phyloP scores from a whole-genome alignment of 2,888 invertebrate genomes.

The Plagodis dolabraria region DNA sequence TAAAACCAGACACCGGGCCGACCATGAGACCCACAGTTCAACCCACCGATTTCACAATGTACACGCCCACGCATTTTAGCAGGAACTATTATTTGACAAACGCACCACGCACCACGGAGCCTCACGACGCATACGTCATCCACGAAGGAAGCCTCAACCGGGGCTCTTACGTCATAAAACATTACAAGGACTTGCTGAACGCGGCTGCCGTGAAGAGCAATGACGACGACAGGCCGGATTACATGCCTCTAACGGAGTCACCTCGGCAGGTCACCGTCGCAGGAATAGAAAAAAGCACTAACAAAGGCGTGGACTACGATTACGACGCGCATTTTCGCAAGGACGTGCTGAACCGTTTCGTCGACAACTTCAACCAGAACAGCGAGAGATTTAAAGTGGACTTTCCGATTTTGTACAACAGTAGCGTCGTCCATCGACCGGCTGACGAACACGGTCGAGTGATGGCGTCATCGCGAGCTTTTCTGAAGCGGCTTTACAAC shows the following conservation, averaged over 20 bases:
- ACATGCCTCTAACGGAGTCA: conserved; percentile 42
- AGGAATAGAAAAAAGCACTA: conserved; percentile 39
- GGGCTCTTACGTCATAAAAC: conserved; percentile 66
- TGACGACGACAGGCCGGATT: conserved; percentile 53
- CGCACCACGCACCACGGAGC: conserved; percentile 35
- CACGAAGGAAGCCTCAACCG: conserved; percentile 56
- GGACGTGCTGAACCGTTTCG: conserved; percentile 64
- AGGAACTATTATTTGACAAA: conserved; percentile 45
- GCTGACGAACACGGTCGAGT: conserved; percentile 46
- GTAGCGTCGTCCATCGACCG: conserved; percentile 61
- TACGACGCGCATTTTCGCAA: conserved; percentile 64
- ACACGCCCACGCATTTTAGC: conserved; percentile 26
- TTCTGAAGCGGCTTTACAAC: conserved; percentile 56
- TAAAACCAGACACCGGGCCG: background rate
- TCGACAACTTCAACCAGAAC: conserved; percentile 72
- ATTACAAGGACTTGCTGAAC: conserved; percentile 65
- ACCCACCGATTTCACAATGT: conserved; percentile 15
- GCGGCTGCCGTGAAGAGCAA: conserved; percentile 55
- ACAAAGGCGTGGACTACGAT: conserved; percentile 58
- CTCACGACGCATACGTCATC: conserved; percentile 35
- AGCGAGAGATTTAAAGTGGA: conserved; percentile 66
- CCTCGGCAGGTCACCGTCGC: conserved; percentile 37
- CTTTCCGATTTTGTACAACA: conserved; percentile 72
- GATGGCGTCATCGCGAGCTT: conserved; percentile 64
- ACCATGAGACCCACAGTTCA: conserved; percentile 14